Base-by-base conservation (phyloP, 2,888 invertebrate species). In the Apocheima hispidaria region DNA sequence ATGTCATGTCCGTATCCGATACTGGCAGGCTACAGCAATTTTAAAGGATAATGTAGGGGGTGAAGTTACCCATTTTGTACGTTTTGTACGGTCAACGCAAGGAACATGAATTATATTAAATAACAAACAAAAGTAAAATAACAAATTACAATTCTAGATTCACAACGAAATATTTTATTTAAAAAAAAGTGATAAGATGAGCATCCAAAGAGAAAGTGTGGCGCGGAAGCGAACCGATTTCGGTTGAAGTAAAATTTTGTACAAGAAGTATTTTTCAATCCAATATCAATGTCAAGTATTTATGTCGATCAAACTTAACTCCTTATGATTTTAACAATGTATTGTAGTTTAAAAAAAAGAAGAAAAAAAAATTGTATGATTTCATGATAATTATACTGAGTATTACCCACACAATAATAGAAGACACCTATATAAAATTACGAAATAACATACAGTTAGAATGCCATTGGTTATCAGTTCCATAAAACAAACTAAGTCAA, bases 1-100 rank as follows among this genome's bases (percentile, higher is more conserved):
- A 81, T 79, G 79, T 83, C 81, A 79, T 62, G 49, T 62, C 60
- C 66, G 60, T 63, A 57, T 12, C 63, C 60, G 62, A 66, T 65
- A 66, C 63, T 53, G 59, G 52, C 60, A 65, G 57, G 51, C 60
- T 67, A 68, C 48, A 40, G 38, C 30, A 23, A 59, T 48, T 56
- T 57, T 46, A n/a, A 28, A 55, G 38, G 53, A 40, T 63, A 52
- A 59, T 62, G 64, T 58, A 62, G 56, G 38, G 61, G 49, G 53
- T 55, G 56, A 63, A 60, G 49, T 51, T 44, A 53, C 30, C 23
- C 44, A 41, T 58, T 53, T 57, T 64, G 58, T 52, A 35, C 36
- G 35, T 56, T 44, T 52, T 41, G 23, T 53, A 44, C 43, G 33
- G 49, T 16, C 33, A 14, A 18, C 18, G 35, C 14, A n/a, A n/a